Conservation (phyloP, 1,140 invertebrate genomes). For the Sarcophaga peregrina region DNA sequence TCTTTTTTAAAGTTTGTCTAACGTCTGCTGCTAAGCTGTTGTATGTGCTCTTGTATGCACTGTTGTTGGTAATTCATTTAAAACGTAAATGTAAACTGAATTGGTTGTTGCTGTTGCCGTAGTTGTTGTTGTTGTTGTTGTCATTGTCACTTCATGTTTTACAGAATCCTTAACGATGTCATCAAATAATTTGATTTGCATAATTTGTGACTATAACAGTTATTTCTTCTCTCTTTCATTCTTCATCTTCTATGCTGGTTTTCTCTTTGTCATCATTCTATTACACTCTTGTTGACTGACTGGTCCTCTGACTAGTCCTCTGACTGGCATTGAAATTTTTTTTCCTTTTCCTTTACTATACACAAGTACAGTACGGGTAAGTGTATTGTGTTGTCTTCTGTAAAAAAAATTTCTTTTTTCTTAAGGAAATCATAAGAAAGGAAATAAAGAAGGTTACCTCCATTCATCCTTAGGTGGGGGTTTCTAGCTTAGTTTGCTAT, state of each 20-base stretch:
- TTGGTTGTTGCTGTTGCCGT: conserved; percentile 37
- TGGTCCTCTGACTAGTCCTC: no score
- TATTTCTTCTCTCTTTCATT: background rate
- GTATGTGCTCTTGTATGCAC: no score
- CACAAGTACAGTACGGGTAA: no score
- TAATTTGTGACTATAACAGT: conserved; percentile 50
- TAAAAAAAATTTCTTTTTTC: no score
- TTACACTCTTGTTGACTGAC: background rate
- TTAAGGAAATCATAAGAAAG: no score
- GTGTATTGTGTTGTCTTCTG: no score
- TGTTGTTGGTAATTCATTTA: background rate
- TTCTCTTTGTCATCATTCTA: background rate
- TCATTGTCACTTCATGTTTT: conserved; percentile 42
- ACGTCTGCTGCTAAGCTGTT: no score
- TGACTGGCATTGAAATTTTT: no score
- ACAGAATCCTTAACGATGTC: conserved; percentile 58
- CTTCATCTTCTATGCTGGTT: background rate
- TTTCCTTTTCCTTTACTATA: no score
- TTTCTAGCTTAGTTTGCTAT: background rate
- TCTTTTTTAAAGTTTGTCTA: no score
- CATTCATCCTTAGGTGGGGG: background rate
- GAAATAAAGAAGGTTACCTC: background rate
- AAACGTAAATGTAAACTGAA: background rate
- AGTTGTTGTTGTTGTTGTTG: conserved; percentile 44
- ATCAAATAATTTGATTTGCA: conserved; percentile 64